Conservation (phyloP, 1,140 invertebrate species). For the Drosophila mojavensis region DNA sequence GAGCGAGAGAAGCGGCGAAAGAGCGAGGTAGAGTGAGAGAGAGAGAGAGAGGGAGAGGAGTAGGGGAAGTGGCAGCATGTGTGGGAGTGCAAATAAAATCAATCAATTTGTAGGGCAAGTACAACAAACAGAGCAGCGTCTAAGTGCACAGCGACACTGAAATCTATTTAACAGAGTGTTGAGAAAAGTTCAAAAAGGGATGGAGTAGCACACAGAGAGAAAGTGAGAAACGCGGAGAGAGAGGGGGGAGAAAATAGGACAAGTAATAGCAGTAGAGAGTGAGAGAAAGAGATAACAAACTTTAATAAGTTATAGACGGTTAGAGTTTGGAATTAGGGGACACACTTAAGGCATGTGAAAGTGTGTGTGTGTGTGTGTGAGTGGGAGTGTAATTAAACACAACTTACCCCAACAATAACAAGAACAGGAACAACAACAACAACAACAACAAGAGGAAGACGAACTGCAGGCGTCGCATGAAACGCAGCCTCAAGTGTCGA, state of each 20-base stretch:
- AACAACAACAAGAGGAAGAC: background rate
- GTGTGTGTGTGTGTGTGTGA: slow-evolving; percentile 12
- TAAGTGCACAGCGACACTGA: slow-evolving; percentile 74
- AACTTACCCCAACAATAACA: slow-evolving; percentile 33
- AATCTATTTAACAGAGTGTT: slow-evolving; percentile 78
- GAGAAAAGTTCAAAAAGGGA: slow-evolving; percentile 51
- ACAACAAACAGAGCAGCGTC: slow-evolving; percentile 40
- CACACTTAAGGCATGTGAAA: slow-evolving; percentile 20
- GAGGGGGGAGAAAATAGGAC: background rate
- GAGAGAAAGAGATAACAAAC: slow-evolving; percentile 24
- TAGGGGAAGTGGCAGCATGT: slow-evolving; percentile 16
- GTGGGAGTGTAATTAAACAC: slow-evolving; percentile 64
- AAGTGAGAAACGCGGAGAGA: slow-evolving; percentile 1
- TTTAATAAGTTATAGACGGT: slow-evolving; percentile 20
- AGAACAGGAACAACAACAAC: slow-evolving; percentile 18
- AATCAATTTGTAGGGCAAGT: slow-evolving; percentile 73
- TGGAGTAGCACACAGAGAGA: slow-evolving; percentile 19
- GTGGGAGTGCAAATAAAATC: slow-evolving; percentile 72
- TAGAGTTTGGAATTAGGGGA: slow-evolving; percentile 20
- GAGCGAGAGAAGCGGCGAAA: slow-evolving; percentile 8
- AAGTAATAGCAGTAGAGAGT: background rate
- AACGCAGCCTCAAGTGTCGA: slow-evolving; percentile 61
- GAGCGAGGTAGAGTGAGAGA: background rate
- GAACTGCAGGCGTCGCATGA: background rate
- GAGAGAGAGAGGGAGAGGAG: slow-evolving; percentile 9